Evolutionary conservation across 2,888 invertebrate genomes (phyloP), one percentile per base, ranked within the genome.

Genomic region (Mythimna vitellina): DNA sequence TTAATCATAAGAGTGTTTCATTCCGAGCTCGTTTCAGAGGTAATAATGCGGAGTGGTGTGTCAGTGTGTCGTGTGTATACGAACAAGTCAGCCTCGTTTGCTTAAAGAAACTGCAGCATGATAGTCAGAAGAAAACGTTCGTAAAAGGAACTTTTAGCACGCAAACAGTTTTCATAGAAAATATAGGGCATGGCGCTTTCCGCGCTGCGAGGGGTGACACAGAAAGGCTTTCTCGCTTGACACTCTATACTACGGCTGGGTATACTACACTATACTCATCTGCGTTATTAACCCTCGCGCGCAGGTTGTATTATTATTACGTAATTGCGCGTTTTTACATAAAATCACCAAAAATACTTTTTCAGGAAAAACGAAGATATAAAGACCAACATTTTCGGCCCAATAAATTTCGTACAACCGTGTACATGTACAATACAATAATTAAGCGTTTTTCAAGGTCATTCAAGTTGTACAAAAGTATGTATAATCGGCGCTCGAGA

Each of bases 211-310:
- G 91, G 85, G 88, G 87, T 92, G 93, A 94, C 94, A 94, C 90
- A 94, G 92, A 95, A 95, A 94, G 88, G 90, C 92, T 94, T 92
- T 93, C 92, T 91, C 91, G 90, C 85, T 87, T 84, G 88, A 86
- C 89, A 85, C 84, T 82, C 82, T 87, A 89, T 87, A 89, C 87
- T 83, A 83, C 82, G 77, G 76, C 62, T 84, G 65, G 77, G 64
- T 83, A 76, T 46, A 70, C 63, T 74, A 76, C 61, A 58, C 83
- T 84, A 83, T 83, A 82, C 87, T 90, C 91, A 89, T 92, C 86
- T 86, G 87, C 86, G 88, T 88, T 90, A 92, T 92, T 91, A 90
- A 90, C 29, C 29, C 29, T 29, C 3, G 29, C 29, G 29, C 29
- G 29, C 29, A 29, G 29, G 29, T 2, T 1, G 25, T 29, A 29